Conservation (phyloP, 1,140 invertebrate species). For the Camponotus floridanus region DNA sequence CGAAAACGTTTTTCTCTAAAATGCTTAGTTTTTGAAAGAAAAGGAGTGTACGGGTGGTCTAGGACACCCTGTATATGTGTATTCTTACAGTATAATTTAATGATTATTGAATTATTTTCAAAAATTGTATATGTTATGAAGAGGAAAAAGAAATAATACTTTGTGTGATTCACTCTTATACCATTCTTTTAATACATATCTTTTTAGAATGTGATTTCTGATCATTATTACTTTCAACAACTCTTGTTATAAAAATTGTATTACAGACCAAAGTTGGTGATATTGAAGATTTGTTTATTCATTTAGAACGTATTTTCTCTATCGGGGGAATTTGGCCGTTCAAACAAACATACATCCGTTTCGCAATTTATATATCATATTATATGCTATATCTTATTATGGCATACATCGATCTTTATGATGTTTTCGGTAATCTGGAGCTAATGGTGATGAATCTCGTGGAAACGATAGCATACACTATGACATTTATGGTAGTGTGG, state of each 20-base stretch:
- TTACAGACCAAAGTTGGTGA: conserved; percentile 24
- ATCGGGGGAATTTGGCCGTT: conserved; percentile 72
- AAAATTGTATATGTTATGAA: too few relatives aligned
- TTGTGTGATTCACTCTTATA: too few relatives aligned
- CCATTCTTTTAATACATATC: not conserved
- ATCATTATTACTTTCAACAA: not conserved
- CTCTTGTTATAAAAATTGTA: not conserved
- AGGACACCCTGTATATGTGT: too few relatives aligned
- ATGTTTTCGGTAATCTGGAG: conserved; percentile 65
- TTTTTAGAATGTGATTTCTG: not conserved
- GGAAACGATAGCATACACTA: conserved; percentile 69
- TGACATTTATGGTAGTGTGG: conserved; percentile 61
- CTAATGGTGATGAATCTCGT: conserved; percentile 68
- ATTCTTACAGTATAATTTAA: too few relatives aligned
- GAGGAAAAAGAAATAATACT: too few relatives aligned
- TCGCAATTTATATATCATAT: conserved; percentile 66
- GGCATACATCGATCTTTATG: conserved; percentile 61
- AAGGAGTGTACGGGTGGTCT: too few relatives aligned
- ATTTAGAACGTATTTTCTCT: conserved; percentile 68
- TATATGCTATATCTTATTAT: conserved; percentile 61
- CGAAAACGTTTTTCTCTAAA: too few relatives aligned
- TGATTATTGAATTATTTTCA: too few relatives aligned
- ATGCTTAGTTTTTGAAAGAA: too few relatives aligned
- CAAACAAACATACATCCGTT: conserved; percentile 65
- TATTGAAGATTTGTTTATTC: conserved; percentile 57